Conservation (phyloP, 1,140 invertebrate genomes). For the Drosophila biarmipes region DNA sequence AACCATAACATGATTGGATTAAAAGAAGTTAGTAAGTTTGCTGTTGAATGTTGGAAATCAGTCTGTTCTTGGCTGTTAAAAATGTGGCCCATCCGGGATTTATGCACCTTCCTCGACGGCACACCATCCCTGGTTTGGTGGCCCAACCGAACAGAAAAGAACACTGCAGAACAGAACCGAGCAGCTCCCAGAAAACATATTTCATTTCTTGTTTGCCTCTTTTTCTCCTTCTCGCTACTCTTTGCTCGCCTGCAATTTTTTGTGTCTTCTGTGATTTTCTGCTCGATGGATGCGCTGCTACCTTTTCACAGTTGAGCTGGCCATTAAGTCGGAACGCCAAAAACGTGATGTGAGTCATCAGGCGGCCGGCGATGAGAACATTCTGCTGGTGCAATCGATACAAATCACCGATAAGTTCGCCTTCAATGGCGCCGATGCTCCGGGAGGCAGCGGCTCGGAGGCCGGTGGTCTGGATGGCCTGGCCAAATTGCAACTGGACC, state of each 20-base stretch:
- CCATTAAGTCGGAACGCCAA: constrained; percentile 73
- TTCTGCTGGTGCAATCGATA: constrained; percentile 95
- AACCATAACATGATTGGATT: too few relatives aligned
- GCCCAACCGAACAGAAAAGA: constrained; percentile 5
- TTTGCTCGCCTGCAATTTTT: constrained; percentile 40
- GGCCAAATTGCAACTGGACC: constrained; percentile 75
- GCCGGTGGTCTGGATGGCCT: constrained; percentile 58
- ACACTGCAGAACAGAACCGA: background rate
- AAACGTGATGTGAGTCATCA: constrained; percentile 84
- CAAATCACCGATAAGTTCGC: constrained; percentile 97
- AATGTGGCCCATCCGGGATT: background rate
- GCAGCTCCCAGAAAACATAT: constrained; percentile 55
- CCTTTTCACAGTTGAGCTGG: constrained; percentile 71
- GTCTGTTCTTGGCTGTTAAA: background rate
- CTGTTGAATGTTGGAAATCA: background rate
- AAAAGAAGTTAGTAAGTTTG: background rate
- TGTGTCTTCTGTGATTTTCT: constrained; percentile 17
- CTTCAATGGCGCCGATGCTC: constrained; percentile 87
- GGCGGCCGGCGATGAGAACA: constrained; percentile 89
- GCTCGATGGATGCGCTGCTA: constrained; percentile 41
- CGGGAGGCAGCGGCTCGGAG: constrained; percentile 16
- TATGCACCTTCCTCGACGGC: constrained; percentile 9
- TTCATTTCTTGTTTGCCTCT: constrained; percentile 59
- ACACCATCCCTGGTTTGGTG: constrained; percentile 27
- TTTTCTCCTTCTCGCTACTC: constrained; percentile 9